Evolutionary conservation across 2,797 vertebrate genomes (phyloP), one percentile per base, ranked within the genome.

Genomic region (Gephyroberyx darwinii): DNA sequence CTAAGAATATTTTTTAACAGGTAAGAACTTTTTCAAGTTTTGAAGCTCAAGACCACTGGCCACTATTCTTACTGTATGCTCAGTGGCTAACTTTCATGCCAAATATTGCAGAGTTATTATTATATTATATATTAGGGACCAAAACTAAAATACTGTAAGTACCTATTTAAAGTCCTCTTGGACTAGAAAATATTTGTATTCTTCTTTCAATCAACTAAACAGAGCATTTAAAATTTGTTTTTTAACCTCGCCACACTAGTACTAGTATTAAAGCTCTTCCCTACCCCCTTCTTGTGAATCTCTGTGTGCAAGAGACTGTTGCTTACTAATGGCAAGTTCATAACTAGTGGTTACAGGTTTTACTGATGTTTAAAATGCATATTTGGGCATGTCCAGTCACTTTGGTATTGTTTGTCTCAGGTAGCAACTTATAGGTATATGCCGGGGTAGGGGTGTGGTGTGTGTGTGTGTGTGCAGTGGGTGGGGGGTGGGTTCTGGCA

Each of bases 351-450:
- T 87, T 88, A 84, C n/a, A 80, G 33, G 67, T 56, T 82, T 81
- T 33, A 60, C 22, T 51, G 20, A 76, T 52, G 65, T 80, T 83
- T 85, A 65, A 69, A 75, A 81, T 50, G 65, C 85, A 88, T 81
- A 82, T 77, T 84, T 83, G 74, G 82, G 77, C 86, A 85, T 75
- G 88, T 85, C 78, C 84, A 85, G 78, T 77, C 82, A 70, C 70
- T 86, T 52, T 81, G 63, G 84, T 77, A 66, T 75, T 75, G 78
- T 83, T 61, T 73, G 47, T 79, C 64, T 77, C 43, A 65, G 66
- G 68, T 52, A 58, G 39, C 56, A 51, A 69, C 45, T 31, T 58
- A 73, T 74, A 80, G 58, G 71, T 88, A 8, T 16, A 77, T 75
- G 72, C 74, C 70, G 58, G 79, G 14, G 16, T 39, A 65, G 63